Conservation (phyloP, 23 tunicate species). For the Botrylloides violaceus region DNA sequence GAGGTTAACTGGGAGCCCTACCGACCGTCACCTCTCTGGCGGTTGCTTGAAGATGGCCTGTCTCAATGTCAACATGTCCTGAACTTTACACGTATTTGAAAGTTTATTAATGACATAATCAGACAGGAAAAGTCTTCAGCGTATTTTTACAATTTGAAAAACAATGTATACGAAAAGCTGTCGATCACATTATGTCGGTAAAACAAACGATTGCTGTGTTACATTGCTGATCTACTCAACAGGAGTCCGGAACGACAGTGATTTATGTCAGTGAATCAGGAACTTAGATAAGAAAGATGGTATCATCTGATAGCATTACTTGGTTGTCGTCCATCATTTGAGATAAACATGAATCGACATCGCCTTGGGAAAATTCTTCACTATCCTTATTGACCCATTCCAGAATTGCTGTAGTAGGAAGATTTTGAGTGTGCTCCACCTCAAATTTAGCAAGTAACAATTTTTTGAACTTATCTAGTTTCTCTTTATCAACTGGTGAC, state of each 20-base stretch:
- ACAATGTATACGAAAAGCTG: no score
- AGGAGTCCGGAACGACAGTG: not conserved
- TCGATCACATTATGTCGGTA: no score
- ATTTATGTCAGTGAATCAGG: not conserved
- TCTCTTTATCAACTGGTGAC: constrained; percentile 33
- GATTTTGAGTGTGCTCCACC: constrained; percentile 61
- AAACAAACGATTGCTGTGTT: no score
- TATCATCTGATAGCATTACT: constrained; percentile 80
- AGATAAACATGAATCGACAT: constrained; percentile 61
- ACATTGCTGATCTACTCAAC: no score
- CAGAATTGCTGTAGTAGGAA: constrained; percentile 29
- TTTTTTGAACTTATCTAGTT: constrained; percentile 39
- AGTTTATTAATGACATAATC: no score
- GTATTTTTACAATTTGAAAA: no score
- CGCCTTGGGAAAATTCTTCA: constrained; percentile 32
- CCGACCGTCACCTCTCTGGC: no score
- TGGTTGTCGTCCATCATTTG: constrained; percentile 94
- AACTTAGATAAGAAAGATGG: constrained; percentile 69
- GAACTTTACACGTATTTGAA: no score
- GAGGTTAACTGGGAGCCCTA: no score
- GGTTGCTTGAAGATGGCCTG: no score
- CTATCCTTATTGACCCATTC: constrained; percentile 36
- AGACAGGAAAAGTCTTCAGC: no score
- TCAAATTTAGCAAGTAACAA: constrained; percentile 63
- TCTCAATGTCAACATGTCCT: no score